Conservation (phyloP, 2,888 invertebrate genomes). For the Drosophila helvetica region DNA sequence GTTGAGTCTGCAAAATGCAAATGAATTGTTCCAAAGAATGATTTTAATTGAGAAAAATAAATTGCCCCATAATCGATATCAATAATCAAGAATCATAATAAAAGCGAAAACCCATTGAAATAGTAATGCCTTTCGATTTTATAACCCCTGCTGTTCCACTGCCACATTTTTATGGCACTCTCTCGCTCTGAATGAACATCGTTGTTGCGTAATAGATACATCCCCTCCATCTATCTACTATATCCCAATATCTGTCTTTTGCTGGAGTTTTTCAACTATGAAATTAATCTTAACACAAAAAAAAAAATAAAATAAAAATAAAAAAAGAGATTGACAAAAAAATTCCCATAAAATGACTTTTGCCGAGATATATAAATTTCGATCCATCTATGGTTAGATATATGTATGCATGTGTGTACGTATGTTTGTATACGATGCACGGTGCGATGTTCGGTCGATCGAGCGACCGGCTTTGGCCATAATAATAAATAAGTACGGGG, state of each 20-base stretch:
- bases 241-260: neutral
- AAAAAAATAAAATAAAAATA: slow-evolving; percentile 25
- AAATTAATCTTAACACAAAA: neutral
- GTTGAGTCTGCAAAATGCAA: too few relatives aligned
- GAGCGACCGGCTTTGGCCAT: slow-evolving; percentile 41
- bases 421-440: neutral
- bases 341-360: slow-evolving; percentile 49
- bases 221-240: neutral
- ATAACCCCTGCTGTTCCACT: neutral
- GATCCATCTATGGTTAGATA: slow-evolving; percentile 26
- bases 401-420: slow-evolving; percentile 22
- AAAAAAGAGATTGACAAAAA: slow-evolving; percentile 3
- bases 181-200: neutral
- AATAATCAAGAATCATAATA: slow-evolving; percentile 10
- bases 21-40: slow-evolving; percentile 3
- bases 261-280: neutral
- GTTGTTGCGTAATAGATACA: neutral
- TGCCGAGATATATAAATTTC: slow-evolving; percentile 31
- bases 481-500: slow-evolving; percentile 65
- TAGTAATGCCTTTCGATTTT: neutral
- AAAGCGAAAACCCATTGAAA: neutral
- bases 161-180: neutral
- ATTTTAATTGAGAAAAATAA: slow-evolving; percentile 44
- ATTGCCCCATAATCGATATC: slow-evolving; percentile 9
- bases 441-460: neutral